phyloP scores from a whole-genome alignment of 2,888 invertebrate genomes.

The Mamestra brassicae region DNA sequence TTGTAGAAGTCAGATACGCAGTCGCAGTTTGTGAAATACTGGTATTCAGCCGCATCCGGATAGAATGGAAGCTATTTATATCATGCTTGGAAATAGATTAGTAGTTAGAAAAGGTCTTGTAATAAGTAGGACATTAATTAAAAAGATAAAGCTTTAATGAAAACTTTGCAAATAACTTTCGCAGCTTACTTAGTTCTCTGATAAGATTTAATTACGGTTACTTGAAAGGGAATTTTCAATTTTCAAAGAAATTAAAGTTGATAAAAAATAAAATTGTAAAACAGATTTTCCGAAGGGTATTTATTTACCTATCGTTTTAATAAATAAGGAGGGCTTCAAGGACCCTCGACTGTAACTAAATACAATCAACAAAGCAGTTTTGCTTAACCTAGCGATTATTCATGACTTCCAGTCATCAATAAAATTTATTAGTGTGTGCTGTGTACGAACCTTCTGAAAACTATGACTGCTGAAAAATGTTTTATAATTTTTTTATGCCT shows the following conservation, averaged over 20 bases:
- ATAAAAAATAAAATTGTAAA: constrained; percentile 23
- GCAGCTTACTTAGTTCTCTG: constrained; percentile 16
- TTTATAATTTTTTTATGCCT: background rate
- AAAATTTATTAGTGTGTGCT: no score
- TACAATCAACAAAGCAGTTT: no score
- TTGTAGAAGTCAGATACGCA: background rate
- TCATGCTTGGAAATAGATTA: no score
- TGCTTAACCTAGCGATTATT: no score
- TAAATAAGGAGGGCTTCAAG: background rate
- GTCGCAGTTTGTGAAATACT: background rate
- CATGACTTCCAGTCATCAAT: no score
- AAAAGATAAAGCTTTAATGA: constrained; percentile 24
- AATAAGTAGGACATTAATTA: constrained; percentile 38
- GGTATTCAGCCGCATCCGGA: background rate
- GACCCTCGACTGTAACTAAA: no score
- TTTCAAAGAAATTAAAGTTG: constrained; percentile 24
- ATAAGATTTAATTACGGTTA: constrained; percentile 47
- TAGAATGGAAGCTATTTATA: background rate
- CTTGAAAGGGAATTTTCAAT: background rate
- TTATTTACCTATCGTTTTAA: background rate
- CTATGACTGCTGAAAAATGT: background rate
- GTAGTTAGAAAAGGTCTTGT: background rate
- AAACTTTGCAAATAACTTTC: constrained; percentile 45
- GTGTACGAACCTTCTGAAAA: background rate
- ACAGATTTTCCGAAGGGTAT: background rate